Base-by-base conservation (phyloP, 1,140 invertebrate genomes). In the Drosophila sproati region DNA sequence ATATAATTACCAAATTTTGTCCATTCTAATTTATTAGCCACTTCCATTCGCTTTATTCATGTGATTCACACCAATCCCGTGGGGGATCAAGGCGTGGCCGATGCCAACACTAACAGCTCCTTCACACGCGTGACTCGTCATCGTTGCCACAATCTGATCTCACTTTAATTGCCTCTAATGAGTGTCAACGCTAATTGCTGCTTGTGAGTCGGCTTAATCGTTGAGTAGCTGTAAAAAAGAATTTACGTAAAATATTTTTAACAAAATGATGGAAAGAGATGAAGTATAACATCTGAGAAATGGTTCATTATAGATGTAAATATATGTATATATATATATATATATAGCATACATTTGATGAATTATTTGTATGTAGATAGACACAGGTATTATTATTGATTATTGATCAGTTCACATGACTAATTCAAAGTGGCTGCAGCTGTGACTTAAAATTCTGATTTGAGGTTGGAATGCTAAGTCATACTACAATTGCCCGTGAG, bases 81-180 rank as follows among this genome's bases (percentile, higher is more conserved):
- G 64, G 60, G 60, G 43, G 52, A 32, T 28, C n/a, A 34, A 39
- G 71, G 71, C 71, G 71, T 73, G 70, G 56, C 48, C 64, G 48
- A 48, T 56, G 35, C 54, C 43, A 52, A 57, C 41, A 72, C 29
- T 66, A 35, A 78, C 48, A 69, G 52, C 70, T 61, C 61, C 69
- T 59, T 34, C 63, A 77, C 81, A 85, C 77, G 81, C 83, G 81
- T 62, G 75, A 69, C 64, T 74, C 73, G 81, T 83, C 77, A 69
- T 66, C 77, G 47, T 39, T 29, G 73, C 55, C 77, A 67, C 52
- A 87, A 87, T 87, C 83, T 88, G 83, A 87, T 87, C 83, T 88
- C 80, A 77, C 59, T 87, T 88, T 88, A 87, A 87, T 87, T 86
- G 80, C 77, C 67, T 81, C 77, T 83, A 87, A 87, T 87, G 83